Base-by-base conservation (phyloP, 1,140 invertebrate species). In the Paraescarpia echinospica region DNA sequence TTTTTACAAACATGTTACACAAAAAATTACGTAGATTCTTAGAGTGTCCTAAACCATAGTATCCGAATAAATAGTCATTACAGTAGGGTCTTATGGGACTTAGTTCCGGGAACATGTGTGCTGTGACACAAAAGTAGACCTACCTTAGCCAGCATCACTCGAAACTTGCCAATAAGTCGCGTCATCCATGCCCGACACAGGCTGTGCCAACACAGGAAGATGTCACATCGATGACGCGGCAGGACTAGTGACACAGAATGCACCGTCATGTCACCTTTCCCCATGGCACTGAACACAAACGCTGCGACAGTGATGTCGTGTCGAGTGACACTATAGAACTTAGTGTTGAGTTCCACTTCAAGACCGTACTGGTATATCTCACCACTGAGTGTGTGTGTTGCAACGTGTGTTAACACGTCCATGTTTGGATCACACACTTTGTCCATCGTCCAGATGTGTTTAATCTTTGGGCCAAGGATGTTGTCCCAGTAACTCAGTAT, bases 401-500 rank as follows among this genome's bases (percentile, higher is more conserved):
- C 94, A 31, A 95, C 92, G 89, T 94, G 93, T 35, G 93, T 93
- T 12, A 95, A 91, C 18, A 94, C 93, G 89, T 77, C 92, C 9
- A 92, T 88, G 90, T 94, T 92, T 22, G 94, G 93, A 33, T 93
- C 90, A 27, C 91, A 77, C 12, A 92, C 90, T 12, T 93, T 94
- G 31, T 92, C 93, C 51, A 94, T 93, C 34, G 93, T 94, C 95
- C 95, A 95, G 4, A 95, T 93, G 92, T 95, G 94, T 34, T 94
- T 93, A 22, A 95, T 93, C 33, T 94, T 93, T 48, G 95, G 95
- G 89, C 95, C 95, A 12, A 95, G 92, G 35, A 95, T 95, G 91
- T 95, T 95, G 92, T 95, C 95, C 95, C 95, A 95, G 92, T 94
- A 94, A 91, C 93, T 94, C 9, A 95, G 93, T n/a, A 95, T 34